Conservation (phyloP, 2,113 vertebrate species). For the Dromiciops gliroides region DNA sequence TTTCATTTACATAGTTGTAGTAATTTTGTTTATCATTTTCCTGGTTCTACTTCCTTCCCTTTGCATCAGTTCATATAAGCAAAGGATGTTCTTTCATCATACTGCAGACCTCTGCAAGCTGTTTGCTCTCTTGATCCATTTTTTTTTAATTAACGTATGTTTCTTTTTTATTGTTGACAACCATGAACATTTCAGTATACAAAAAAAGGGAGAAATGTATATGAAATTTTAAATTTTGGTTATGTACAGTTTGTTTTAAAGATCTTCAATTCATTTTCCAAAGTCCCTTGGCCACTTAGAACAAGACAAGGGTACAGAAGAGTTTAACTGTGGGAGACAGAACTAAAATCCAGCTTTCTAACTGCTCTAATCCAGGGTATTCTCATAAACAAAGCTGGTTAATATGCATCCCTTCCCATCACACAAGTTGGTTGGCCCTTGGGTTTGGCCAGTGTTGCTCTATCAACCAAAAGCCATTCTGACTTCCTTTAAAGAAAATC, state of each 20-base stretch:
- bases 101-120: not conserved
- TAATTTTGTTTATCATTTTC: not conserved
- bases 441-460: not conserved
- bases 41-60: not conserved
- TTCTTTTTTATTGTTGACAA: not conserved
- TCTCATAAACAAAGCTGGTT: not conserved
- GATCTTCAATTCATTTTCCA: not conserved
- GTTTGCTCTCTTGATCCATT: conserved; percentile 22
- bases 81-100: not conserved
- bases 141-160: not conserved
- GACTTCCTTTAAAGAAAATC: not conserved
- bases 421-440: not conserved
- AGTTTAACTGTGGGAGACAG: not conserved
- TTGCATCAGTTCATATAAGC: not conserved
- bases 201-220: not conserved
- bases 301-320: not conserved
- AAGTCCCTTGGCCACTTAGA: not conserved
- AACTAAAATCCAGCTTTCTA: not conserved
- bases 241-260: not conserved
- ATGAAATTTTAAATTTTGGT: not conserved
- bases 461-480: not conserved
- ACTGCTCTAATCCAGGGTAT: not conserved
- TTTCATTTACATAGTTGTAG: not conserved
- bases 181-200: not conserved
- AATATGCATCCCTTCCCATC: not conserved